These are phyloP conservation scores for Melieria picta DNA, from an alignment of 2,888 invertebrate genomes.

Conservation along the genomic window DNA sequence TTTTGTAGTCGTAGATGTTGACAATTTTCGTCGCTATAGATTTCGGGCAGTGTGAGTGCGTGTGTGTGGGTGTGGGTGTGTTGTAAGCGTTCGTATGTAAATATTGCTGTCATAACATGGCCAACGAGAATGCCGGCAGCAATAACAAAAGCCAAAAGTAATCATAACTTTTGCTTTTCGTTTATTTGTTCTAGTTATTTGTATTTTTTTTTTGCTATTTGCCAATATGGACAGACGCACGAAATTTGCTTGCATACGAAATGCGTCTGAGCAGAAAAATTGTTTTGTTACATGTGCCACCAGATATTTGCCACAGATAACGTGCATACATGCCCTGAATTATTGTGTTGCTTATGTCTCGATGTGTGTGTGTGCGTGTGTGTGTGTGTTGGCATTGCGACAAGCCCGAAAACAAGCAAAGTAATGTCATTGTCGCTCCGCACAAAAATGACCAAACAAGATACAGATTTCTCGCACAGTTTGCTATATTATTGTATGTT, in stretches of 20 bases:
- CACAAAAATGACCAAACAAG: too few species aligned
- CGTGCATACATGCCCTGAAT: neutral
- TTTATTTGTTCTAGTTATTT: neutral
- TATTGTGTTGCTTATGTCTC: too few species aligned
- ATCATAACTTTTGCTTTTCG: slow-evolving; percentile 24
- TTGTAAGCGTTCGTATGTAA: neutral
- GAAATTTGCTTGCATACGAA: too few species aligned
- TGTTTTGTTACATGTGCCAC: neutral
- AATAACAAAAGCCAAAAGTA: slow-evolving; percentile 6
- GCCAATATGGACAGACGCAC: neutral
- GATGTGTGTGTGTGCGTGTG: too few species aligned
- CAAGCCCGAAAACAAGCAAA: too few species aligned
- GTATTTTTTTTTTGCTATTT: neutral
- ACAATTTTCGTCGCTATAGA: too few species aligned
- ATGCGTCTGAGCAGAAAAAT: too few species aligned
- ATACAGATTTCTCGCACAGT: too few species aligned
- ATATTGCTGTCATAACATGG: neutral
- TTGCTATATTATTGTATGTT: too few species aligned
- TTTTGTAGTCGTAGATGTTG: neutral
- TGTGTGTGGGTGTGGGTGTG: slow-evolving; percentile 1
- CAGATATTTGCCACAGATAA: neutral
- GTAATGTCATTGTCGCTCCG: too few species aligned
- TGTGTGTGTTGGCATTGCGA: too few species aligned
- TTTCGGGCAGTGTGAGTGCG: neutral
- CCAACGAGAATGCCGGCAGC: too few species aligned